Evolutionary conservation across 2,888 invertebrate species (phyloP).

Genomic region (Asteroscopus sphinx): DNA sequence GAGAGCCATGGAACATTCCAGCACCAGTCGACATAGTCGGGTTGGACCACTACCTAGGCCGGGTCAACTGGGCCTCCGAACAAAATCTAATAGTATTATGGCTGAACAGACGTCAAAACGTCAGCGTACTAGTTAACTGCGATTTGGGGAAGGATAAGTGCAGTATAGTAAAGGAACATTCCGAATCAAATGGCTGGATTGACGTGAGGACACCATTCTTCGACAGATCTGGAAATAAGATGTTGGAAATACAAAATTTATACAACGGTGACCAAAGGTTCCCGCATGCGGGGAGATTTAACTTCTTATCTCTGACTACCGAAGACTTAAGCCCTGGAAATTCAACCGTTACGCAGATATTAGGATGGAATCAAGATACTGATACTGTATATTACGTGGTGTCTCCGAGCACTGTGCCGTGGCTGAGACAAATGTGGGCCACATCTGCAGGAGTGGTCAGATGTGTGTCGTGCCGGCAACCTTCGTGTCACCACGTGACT

Average conservation of each 20-base stretch:
- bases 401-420: conserved; percentile 91
- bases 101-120: conserved; percentile 96
- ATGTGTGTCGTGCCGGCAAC: conserved; percentile 91
- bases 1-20: conserved; percentile 78
- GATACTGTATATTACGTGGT: conserved; percentile 92
- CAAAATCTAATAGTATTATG: conserved; percentile 93
- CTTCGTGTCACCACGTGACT: conserved; percentile 91
- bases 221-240: conserved; percentile 79
- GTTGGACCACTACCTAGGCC: conserved; percentile 91
- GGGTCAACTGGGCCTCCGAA: conserved; percentile 93
- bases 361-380: conserved; percentile 90
- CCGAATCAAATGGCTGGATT: conserved; percentile 93
- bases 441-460: conserved; percentile 89
- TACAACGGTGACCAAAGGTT: conserved; percentile 80
- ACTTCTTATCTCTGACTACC: conserved; percentile 70
- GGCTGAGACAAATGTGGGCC: conserved; percentile 92
- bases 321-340: conserved; percentile 89
- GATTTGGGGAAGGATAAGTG: conserved; percentile 79
- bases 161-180: conserved; percentile 77
- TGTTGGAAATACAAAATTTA: conserved; percentile 81
- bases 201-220: conserved; percentile 89
- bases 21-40: conserved; percentile 89
- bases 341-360: conserved; percentile 89
- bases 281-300: conserved; percentile 78
- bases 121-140: conserved; percentile 91